Evolutionary conservation across 2,113 vertebrate species (phyloP), one percentile per base, ranked within the genome.

Genomic region (Rhynchomys soricoides): DNA sequence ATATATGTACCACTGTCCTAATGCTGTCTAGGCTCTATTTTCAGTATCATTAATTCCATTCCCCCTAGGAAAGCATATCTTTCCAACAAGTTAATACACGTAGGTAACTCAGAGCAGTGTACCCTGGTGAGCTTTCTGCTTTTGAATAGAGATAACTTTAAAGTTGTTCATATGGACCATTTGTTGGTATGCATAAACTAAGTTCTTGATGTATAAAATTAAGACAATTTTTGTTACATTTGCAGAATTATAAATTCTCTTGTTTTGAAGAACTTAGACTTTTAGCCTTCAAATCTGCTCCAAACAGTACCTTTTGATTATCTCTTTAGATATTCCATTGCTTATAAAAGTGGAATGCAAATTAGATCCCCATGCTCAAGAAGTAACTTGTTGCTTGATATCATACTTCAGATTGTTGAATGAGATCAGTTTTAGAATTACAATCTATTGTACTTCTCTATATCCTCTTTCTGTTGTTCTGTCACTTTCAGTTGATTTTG

Each of bases 241-340:
- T 10, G 93, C 40, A 89, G 19, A 97, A 62, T 34, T 93, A 4
- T 52, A 83, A 83, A 73, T 74, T 31, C 12, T 87, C 81, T 86
- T 92, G 17, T 78, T 87, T 55, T 59, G 10, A 85, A 48, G 7
- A 2, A 66, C 7, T 34, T 66, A 21, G 26, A 15, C 31, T 85
- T 48, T 3, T 43, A 57, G 9, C 29, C 12, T 17, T 85, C 52
- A 88, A 88, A 77, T 57, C 12, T 88, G 16, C 37, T 78, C 40
- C 31, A 75, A 70, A 86, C 19, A 59, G 19, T 50, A 73, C 5
- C 16, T 3, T 34, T 92, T 87, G 4, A 73, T 88, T 87, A 8
- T 13, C 5, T 68, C 21, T 89, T 96, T 93, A 62, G 12, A 40
- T 86, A 70, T 81, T 43, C 8, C 22, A 86, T 52, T 95, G 68